Base-by-base conservation (phyloP, 2,113 vertebrate genomes). In the Rattus rattus region DNA sequence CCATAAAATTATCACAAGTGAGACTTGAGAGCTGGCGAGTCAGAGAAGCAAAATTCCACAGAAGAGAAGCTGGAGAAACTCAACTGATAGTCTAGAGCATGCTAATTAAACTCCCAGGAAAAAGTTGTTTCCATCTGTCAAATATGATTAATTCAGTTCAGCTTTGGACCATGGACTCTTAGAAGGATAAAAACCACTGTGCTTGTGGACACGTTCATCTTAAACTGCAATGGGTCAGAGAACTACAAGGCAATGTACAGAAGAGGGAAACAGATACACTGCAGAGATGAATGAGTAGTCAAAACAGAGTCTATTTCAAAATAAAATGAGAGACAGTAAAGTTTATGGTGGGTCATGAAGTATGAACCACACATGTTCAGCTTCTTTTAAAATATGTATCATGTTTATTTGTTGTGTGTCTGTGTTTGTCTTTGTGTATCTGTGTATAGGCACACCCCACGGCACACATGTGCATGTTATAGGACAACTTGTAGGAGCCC, bases 51-150 rank as follows among this genome's bases (percentile, higher is more conserved):
- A 92, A 96, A 83, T 43, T 69, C 47, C 70, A 0, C 69, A 80
- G 80, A 7, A 20, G 16, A 30, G 36, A 96, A 72, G 20, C 63
- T 69, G 79, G 5, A 47, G 88, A 61, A 94, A 33, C 22, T 33
- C 67, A 30, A n/a, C 88, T 39, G 12, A 39, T 65, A 11, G 89
- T 86, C 70, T 30, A 63, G 72, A 13, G 33, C n/a, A 91, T 70
- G 33, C 63, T 88, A 95, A 91, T 92, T 92, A 95, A 94, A 89
- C 22, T 79, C 73, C 43, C 49, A 85, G 20, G 67, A 49, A 56
- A 26, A 91, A 72, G 13, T 39, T 93, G 73, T 52, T 69, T 81
- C 79, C 69, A 75, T 92, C 76, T 96, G 63, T 81, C 88, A 81
- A 94, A 54, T 73, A 26, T 87, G 61, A 96, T 36, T 77, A 94